A percentile compares a stretch with the other conserved stretches of the same genome.
These are phyloP conservation scores for Plumapathes pennacea DNA, from an alignment of 92 coral and sea anemone genomes.

Conservation along the genomic window DNA sequence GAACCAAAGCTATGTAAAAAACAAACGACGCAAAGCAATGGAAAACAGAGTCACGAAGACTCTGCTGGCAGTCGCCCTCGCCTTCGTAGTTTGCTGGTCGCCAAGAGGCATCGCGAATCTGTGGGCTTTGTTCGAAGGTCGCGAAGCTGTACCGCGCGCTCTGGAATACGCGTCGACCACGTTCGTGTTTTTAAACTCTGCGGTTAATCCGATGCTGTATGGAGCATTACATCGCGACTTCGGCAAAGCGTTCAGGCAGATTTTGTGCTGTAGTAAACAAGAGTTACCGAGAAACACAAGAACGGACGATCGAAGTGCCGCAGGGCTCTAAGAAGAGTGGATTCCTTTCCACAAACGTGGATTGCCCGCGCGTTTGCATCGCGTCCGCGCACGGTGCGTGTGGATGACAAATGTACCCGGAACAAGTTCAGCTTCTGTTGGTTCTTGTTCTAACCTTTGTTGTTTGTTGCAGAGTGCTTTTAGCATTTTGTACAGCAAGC, in stretches of 20 bases:
- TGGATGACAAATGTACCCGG: too few relatives aligned
- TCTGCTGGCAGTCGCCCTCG: conserved; percentile 77
- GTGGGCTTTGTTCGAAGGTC: conserved; percentile 82
- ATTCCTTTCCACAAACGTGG: too few relatives aligned
- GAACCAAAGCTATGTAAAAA: too few relatives aligned
- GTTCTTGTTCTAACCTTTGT: too few relatives aligned
- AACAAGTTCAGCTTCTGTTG: too few relatives aligned
- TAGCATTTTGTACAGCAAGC: too few relatives aligned
- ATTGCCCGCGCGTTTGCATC: too few relatives aligned
- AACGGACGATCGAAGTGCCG: conserved; percentile 10
- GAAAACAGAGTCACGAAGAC: conserved; percentile 89
- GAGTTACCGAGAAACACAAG: neutral
- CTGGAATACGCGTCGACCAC: conserved; percentile 88
- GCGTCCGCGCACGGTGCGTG: too few relatives aligned
- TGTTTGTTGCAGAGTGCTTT: too few relatives aligned
- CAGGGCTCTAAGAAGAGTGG: too few relatives aligned
- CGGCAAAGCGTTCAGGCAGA: conserved; percentile 70
- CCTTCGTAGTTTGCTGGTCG: conserved; percentile 92
- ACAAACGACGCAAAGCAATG: conserved; percentile 52
- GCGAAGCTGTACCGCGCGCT: conserved; percentile 82
- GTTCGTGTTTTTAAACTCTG: conserved; percentile 82
- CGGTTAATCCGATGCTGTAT: conserved; percentile 87
- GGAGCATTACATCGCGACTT: conserved; percentile 91
- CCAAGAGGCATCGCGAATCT: conserved; percentile 95
- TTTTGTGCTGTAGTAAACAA: conserved; percentile 70